A percentile compares a stretch with the other conserved stretches of the same genome.
These are phyloP conservation scores for Mesocentrotus franciscanus DNA, from an alignment of 53 echinoderm and acorn worm species.

Conservation along the genomic window DNA sequence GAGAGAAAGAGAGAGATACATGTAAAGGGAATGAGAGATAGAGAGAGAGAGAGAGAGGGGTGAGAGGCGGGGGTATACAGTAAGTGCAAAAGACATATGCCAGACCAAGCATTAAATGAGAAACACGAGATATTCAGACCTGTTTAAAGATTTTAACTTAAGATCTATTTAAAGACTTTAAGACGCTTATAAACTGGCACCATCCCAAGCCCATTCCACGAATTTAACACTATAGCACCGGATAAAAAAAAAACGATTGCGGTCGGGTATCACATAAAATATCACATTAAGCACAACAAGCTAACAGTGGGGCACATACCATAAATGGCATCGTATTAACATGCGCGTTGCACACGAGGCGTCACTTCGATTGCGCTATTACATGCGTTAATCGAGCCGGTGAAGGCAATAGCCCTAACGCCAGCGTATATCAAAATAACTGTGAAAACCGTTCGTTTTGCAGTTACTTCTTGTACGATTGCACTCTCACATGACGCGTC, in stretches of 20 bases:
- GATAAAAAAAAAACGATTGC: background rate
- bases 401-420: no score
- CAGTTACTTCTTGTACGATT: no score
- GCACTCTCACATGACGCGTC: no score
- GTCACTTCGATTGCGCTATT: no score
- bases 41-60: background rate
- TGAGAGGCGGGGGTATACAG: background rate
- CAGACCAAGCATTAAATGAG: conserved; percentile 30
- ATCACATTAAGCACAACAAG: background rate
- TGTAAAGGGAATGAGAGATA: background rate
- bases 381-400: no score
- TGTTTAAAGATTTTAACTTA: background rate
- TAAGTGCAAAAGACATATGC: background rate
- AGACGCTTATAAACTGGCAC: background rate
- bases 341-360: no score
- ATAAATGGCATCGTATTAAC: no score
- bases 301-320: background rate
- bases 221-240: background rate
- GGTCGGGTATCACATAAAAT: background rate
- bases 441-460: no score
- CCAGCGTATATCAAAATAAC: no score
- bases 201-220: background rate
- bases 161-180: background rate
- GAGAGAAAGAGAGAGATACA: background rate
- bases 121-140: background rate